phyloP scores from a whole-genome alignment of 2,113 vertebrate species.

The Sarotherodon lohbergeri region DNA sequence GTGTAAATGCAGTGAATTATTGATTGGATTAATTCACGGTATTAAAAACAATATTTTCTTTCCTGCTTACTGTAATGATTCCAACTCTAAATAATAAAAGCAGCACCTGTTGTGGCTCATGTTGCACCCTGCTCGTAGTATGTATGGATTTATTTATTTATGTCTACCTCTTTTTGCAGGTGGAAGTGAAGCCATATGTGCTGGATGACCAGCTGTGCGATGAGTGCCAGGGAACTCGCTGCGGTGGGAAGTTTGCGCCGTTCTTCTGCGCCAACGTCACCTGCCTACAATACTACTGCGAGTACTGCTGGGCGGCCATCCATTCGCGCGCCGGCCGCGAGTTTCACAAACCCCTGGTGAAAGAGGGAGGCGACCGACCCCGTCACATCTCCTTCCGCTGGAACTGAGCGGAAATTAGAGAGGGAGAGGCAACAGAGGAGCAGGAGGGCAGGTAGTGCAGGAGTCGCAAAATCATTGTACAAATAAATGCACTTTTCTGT shows the following conservation, averaged over 20 bases:
- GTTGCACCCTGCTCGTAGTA: background rate
- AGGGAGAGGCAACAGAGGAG: slow-evolving; percentile 50
- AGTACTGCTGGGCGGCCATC: slow-evolving; percentile 99
- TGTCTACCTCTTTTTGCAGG: slow-evolving; percentile 66
- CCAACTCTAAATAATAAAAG: background rate
- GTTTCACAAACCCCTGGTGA: slow-evolving; percentile 99
- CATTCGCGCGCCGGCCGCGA: slow-evolving; percentile 97
- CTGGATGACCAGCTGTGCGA: slow-evolving; percentile 99
- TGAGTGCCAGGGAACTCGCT: slow-evolving; percentile 98
- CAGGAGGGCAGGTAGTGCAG: slow-evolving; percentile 62
- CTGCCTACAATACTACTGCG: slow-evolving; percentile 99
- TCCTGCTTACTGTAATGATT: background rate
- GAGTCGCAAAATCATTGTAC: slow-evolving; percentile 83
- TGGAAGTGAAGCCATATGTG: slow-evolving; percentile 99
- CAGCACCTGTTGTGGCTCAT: background rate
- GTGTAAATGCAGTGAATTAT: background rate
- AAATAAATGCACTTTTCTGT: slow-evolving; percentile 99
- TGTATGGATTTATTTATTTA: background rate
- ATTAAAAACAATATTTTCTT: background rate
- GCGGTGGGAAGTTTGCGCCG: slow-evolving; percentile 96
- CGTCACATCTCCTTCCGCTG: slow-evolving; percentile 99
- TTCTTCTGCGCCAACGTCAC: slow-evolving; percentile 99
- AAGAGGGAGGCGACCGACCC: slow-evolving; percentile 97
- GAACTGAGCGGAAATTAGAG: slow-evolving; percentile 75
- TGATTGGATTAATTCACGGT: background rate